phyloP scores from a whole-genome alignment of 2,797 vertebrate genomes.

The Neopelma chrysocephalum region DNA sequence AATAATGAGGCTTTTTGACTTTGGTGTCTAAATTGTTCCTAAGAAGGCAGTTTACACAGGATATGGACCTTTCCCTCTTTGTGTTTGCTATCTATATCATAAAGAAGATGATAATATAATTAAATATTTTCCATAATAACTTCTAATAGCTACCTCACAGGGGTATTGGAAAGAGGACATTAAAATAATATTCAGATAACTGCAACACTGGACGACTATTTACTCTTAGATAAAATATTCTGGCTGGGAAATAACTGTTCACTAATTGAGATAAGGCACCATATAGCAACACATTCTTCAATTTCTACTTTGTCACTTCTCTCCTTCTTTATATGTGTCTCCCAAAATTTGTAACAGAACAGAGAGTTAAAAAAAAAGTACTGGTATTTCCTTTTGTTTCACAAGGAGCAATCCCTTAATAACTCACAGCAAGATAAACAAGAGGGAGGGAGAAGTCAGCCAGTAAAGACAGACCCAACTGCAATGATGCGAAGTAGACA shows the following conservation, averaged over 20 bases:
- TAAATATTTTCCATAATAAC: not conserved
- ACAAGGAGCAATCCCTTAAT: not conserved
- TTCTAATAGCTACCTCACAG: not conserved
- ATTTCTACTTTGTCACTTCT: not conserved
- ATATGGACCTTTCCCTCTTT: not conserved
- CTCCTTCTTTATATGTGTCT: not conserved
- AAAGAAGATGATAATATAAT: not conserved
- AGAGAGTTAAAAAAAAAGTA: not conserved
- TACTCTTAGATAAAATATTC: not conserved
- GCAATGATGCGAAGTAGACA: not conserved
- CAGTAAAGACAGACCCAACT: not conserved
- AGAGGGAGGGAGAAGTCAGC: not conserved
- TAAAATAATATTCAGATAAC: not conserved
- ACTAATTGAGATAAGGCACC: not conserved
- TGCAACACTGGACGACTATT: not conserved
- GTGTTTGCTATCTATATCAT: not conserved
- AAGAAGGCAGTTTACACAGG: not conserved
- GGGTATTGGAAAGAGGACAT: not conserved
- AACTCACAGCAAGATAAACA: slow-evolving; percentile 35
- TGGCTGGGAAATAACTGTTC: not conserved
- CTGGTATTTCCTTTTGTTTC: slow-evolving; percentile 26
- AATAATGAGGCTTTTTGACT: not conserved
- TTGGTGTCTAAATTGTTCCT: not conserved
- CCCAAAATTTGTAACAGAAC: not conserved
- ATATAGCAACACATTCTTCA: not conserved